Conservation (phyloP, 2,888 invertebrate species). For the Caenorhabditis sp. region DNA sequence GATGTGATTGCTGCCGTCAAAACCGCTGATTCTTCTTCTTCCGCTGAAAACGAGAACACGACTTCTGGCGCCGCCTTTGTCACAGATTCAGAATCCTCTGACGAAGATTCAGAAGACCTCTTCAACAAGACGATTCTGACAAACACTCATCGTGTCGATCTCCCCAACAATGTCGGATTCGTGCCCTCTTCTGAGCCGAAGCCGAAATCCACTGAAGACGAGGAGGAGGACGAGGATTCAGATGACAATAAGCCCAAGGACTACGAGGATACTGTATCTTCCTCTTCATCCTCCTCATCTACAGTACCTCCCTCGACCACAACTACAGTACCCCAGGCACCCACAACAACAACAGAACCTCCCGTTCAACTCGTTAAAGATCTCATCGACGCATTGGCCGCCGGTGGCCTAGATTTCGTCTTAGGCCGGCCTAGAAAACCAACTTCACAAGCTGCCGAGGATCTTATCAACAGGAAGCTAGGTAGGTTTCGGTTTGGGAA, state of each 20-base stretch:
- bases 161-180: slow-evolving; percentile 50
- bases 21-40: background rate
- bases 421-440: slow-evolving; percentile 44
- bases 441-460: slow-evolving; percentile 38
- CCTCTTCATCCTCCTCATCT: slow-evolving; percentile 1
- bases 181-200: slow-evolving; percentile 52
- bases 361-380: slow-evolving; percentile 65
- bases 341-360: slow-evolving; percentile 57
- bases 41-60: slow-evolving; percentile 13
- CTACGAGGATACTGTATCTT: slow-evolving; percentile 29
- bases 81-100: slow-evolving; percentile 8
- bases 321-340: slow-evolving; percentile 7
- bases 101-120: background rate
- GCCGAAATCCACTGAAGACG: slow-evolving; percentile 26
- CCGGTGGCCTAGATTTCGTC: slow-evolving; percentile 54
- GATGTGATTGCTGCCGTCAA: background rate
- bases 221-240: slow-evolving; percentile 26
- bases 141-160: slow-evolving; percentile 34
- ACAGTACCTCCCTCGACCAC: slow-evolving; percentile 1
- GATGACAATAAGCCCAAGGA: slow-evolving; percentile 13
- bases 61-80: slow-evolving; percentile 8
- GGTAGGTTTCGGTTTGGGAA: slow-evolving; percentile 16
- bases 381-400: slow-evolving; percentile 54
- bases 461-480: slow-evolving; percentile 43
- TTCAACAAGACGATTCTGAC: slow-evolving; percentile 26